phyloP scores from a whole-genome alignment of 64 coral and sea anemone genomes.

The Cladopsammia gracilis region DNA sequence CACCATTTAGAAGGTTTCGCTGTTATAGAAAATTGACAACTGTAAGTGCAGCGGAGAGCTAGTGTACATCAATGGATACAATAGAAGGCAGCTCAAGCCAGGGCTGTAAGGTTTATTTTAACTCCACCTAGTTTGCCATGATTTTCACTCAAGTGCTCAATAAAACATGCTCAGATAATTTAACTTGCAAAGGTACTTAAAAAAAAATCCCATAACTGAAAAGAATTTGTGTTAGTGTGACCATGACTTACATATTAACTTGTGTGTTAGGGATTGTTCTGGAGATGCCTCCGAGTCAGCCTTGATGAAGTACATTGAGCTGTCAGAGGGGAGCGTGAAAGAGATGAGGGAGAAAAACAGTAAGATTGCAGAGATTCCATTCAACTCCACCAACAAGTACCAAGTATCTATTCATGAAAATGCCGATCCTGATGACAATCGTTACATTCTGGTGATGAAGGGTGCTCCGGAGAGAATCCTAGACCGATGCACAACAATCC shows the following conservation, averaged over 20 bases:
- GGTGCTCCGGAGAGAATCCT: conserved; percentile 98
- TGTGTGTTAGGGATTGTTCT: conserved; percentile 79
- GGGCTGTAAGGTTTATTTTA: too few relatives aligned
- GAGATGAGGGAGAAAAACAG: conserved; percentile 77
- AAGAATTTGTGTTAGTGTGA: too few relatives aligned
- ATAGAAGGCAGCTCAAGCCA: too few relatives aligned
- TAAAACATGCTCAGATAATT: too few relatives aligned
- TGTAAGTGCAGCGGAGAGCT: too few relatives aligned
- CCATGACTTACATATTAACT: neutral
- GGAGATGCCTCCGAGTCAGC: conserved; percentile 99
- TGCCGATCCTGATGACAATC: conserved; percentile 60
- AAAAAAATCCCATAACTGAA: too few relatives aligned
- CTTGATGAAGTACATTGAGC: conserved; percentile 92
- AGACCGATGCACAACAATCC: conserved; percentile 90
- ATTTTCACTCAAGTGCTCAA: too few relatives aligned
- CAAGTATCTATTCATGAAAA: conserved; percentile 95
- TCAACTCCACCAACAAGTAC: conserved; percentile 99
- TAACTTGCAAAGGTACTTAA: too few relatives aligned
- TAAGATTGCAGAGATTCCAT: conserved; percentile 95
- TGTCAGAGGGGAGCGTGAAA: conserved; percentile 83
- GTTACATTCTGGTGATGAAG: conserved; percentile 96
- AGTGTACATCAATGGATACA: too few relatives aligned
- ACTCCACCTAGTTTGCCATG: too few relatives aligned
- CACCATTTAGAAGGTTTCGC: neutral
- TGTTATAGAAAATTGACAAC: too few relatives aligned